These are phyloP conservation scores for Diabrotica balteata DNA, from an alignment of 2,888 invertebrate species.

Conservation along the genomic window DNA sequence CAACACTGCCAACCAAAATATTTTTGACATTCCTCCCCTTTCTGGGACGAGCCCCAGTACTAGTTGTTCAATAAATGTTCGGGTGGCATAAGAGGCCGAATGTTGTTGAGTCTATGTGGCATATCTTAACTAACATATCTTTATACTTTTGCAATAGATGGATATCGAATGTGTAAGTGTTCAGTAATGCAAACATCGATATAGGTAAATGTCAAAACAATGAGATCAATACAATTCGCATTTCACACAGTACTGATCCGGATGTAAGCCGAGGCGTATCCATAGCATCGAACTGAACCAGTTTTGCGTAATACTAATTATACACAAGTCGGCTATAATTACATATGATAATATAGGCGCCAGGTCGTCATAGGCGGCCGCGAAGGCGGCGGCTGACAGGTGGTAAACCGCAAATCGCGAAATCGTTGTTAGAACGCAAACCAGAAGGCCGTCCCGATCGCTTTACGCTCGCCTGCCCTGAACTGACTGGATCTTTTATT, in stretches of 20 bases:
- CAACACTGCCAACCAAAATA: too few relatives aligned
- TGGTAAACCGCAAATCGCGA: constrained; percentile 38
- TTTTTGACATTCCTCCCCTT: too few relatives aligned
- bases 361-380: constrained; percentile 37
- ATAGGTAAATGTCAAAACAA: constrained; percentile 4
- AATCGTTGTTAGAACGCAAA: constrained; percentile 13
- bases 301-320: constrained; percentile 40
- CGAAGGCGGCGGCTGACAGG: constrained; percentile 31
- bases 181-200: neutral
- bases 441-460: constrained; percentile 12
- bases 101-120: too few relatives aligned
- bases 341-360: constrained; percentile 45
- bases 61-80: too few relatives aligned
- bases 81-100: too few relatives aligned
- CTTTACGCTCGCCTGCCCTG: neutral
- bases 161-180: neutral
- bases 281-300: constrained; percentile 25
- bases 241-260: constrained; percentile 26
- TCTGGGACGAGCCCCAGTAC: too few relatives aligned
- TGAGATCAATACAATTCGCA: constrained; percentile 7
- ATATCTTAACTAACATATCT: too few relatives aligned
- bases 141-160: neutral
- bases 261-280: constrained; percentile 32
- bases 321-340: constrained; percentile 38
- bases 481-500: neutral